Base-by-base conservation (phyloP, 1,140 invertebrate genomes). In the Gonioctena quinquepunctata region DNA sequence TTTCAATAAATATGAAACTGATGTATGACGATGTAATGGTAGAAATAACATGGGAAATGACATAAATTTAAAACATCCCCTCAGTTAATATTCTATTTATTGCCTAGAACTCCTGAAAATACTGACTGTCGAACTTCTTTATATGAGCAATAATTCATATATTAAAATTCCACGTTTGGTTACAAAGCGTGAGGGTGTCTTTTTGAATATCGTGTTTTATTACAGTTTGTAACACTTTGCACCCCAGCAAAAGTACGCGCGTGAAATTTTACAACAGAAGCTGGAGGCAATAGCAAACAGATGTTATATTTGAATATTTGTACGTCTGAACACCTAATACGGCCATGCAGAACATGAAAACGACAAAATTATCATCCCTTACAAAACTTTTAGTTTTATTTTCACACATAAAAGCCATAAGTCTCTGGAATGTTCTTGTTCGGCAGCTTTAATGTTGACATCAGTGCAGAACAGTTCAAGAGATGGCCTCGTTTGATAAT, bases 171-270 rank as follows among this genome's bases (percentile, higher is more conserved):
- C 60, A 26, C 19, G 25, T 62, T 62, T 33, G 23, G 60, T 62
- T 33, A 42, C 11, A 62, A 42, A 27, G 22, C 23, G 18, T 19
- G 26, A 5, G 60, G 60, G 22, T 19, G 26, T 62, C 22, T 62
- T 42, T 27, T 33, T 25, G 60, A 62, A 62, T 48, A 62, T 27
- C 60, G 26, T 62, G 60, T 62, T 62, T 62, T 62, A 62, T 62
- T 62, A 48, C 60, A 62, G 60, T 62, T 62, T 33, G 60, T 62
- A 62, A 62, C 60, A 62, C 60, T 62, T 62, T 33, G 60, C 60
- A 62, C 60, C 60, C 60, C 28, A 62, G 26, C 27, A 22, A 27
- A 33, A 62, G 33, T 42, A 33, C 26, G 26, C 57, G 57, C 22
- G n/a, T 25, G 57, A 60, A 60, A 60, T 60, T 60, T 60, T 25